Base-by-base conservation (phyloP, 2,797 vertebrate genomes). In the Propithecus deckenii region DNA sequence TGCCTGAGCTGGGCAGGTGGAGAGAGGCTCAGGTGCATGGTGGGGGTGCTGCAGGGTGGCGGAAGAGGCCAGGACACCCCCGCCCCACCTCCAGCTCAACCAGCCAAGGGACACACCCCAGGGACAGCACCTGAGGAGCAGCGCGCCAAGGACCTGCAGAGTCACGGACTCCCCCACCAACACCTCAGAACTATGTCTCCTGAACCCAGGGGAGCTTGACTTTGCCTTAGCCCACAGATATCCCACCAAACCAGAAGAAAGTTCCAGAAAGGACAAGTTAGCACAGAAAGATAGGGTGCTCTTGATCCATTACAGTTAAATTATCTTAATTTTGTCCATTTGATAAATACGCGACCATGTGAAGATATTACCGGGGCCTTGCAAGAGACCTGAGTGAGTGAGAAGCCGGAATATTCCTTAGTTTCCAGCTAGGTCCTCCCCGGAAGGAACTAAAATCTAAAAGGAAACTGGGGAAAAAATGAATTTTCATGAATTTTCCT, bases 361-460 rank as follows among this genome's bases (percentile, higher is more conserved):
- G n/a, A 46, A 6, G 1, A 7, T 20, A 30, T 20, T 8, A 2
- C 2, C 0, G 0, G 20, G 15, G 9, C 61, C 59, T 61, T 23
- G 7, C 22, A 15, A 67, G 35, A 23, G 43, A 65, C 25, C 2
- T 18, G 22, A 6, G 1, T 22, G 32, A 38, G 12, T 11, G 10
- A 25, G 32, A 11, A 30, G 2, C n/a, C 50, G 18, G 32, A 38
- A 6, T 41, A 20, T 7, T 57, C 52, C 1, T 20, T 32, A 1
- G 0, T 84, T 80, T 85, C 30, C 76, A n/a, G n/a, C 11, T 17
- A 32, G 22, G 6, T 61, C 41, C 35, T 30, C 25, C n/a, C 38
- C 10, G 5, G 11, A 38, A 83, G 59, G 23, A 15, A n/a, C 5
- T 4, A 5, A n/a, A 30, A 12, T 5, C 22, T 22, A 5, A 52